Evolutionary conservation across 2,113 vertebrate species (phyloP).

Genomic region (Urocolius indicus): DNA sequence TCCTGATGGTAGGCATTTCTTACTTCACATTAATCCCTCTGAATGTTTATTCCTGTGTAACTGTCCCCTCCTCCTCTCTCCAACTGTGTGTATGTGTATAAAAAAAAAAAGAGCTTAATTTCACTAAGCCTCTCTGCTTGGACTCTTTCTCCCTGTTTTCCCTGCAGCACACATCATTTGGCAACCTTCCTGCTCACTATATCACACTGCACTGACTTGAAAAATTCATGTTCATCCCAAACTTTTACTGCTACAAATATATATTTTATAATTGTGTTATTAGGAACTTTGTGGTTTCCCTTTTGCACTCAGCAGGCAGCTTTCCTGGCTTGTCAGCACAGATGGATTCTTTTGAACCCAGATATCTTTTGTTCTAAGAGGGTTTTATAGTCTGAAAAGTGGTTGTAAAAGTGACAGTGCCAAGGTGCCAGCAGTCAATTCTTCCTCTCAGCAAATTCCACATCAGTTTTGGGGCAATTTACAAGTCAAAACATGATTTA

Average conservation of each 20-base stretch:
- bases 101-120: neutral
- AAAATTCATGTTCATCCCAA: constrained; percentile 75
- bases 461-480: constrained; percentile 51
- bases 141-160: neutral
- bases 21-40: neutral
- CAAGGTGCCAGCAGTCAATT: constrained; percentile 46
- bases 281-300: constrained; percentile 61
- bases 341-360: constrained; percentile 36
- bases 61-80: neutral
- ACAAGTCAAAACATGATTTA: constrained; percentile 60
- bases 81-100: neutral
- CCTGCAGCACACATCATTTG: constrained; percentile 55
- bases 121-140: constrained; percentile 3
- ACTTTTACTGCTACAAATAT: constrained; percentile 61
- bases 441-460: constrained; percentile 13
- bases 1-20: constrained; percentile 86
- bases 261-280: constrained; percentile 81
- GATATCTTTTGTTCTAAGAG: constrained; percentile 58
- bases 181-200: constrained; percentile 40
- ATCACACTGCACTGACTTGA: constrained; percentile 60
- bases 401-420: constrained; percentile 54
- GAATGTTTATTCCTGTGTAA: neutral
- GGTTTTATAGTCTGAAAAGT: constrained; percentile 53
- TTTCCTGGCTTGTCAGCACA: constrained; percentile 57
- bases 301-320: constrained; percentile 66